Evolutionary conservation across 2,888 invertebrate species (phyloP).

Genomic region (Scaptomyza polygonia): DNA sequence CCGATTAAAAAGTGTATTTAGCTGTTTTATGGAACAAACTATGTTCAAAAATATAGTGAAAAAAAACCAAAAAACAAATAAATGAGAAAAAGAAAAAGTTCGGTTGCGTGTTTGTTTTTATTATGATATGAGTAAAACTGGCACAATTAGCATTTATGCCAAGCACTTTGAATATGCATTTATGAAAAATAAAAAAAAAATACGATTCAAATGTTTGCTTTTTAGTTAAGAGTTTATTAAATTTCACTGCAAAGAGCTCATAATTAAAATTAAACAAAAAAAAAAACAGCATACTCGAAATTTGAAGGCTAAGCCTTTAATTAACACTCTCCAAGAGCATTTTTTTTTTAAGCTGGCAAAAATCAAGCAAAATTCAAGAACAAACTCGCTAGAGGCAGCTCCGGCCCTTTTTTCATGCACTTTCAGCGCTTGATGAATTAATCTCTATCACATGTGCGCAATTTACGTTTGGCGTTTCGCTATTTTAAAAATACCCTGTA

Average conservation of each 20-base stretch:
- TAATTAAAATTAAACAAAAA: slow-evolving; percentile 17
- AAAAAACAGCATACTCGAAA: not conserved
- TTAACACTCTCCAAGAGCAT: slow-evolving; percentile 37
- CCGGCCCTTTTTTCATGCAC: not conserved
- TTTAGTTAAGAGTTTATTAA: slow-evolving; percentile 29
- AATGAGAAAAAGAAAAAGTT: too few species aligned
- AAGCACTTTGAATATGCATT: slow-evolving; percentile 26
- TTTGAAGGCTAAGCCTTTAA: slow-evolving; percentile 34
- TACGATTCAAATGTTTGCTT: slow-evolving; percentile 17
- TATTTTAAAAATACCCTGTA: slow-evolving; percentile 10
- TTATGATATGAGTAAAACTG: slow-evolving; percentile 14
- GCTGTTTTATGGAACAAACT: slow-evolving; percentile 10
- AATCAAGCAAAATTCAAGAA: slow-evolving; percentile 16
- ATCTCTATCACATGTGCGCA: slow-evolving; percentile 54
- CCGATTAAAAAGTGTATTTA: slow-evolving; percentile 15
- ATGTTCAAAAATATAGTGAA: not conserved
- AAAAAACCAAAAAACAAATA: too few species aligned
- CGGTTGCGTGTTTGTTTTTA: slow-evolving; percentile 38
- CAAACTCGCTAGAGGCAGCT: slow-evolving; percentile 4
- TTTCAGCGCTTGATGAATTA: slow-evolving; percentile 52
- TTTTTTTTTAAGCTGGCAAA: slow-evolving; percentile 15
- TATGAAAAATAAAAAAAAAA: slow-evolving; percentile 15
- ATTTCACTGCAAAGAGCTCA: slow-evolving; percentile 20
- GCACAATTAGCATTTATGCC: slow-evolving; percentile 47
- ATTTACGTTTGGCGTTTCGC: slow-evolving; percentile 25